Percentiles rank a stretch among this genome's conserved stretches.
Conservation (phyloP, 2,797 vertebrate species). For the Telmatherina bonti region DNA sequence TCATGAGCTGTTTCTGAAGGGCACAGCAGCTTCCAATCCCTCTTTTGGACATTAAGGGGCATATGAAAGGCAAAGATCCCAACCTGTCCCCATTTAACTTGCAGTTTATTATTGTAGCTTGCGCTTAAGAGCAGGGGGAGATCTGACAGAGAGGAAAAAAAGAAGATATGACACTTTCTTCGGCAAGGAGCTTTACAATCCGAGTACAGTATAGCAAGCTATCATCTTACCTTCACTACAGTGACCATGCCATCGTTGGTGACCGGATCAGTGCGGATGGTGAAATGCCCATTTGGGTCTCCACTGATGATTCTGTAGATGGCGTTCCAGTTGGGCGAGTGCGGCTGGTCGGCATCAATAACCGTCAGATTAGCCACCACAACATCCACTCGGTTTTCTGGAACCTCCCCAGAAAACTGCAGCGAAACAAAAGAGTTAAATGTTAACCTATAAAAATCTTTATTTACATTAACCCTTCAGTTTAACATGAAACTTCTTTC, state of each 20-base stretch:
- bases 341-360: conserved; percentile 92
- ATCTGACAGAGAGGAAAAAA: conserved; percentile 19
- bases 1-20: conserved; percentile 61
- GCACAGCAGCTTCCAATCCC: conserved; percentile 55
- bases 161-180: conserved; percentile 22
- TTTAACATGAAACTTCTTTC: conserved; percentile 33
- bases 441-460: conserved; percentile 17
- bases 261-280: conserved; percentile 89
- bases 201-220: not conserved
- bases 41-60: conserved; percentile 68
- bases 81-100: conserved; percentile 51
- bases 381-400: conserved; percentile 89
- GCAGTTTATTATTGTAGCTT: conserved; percentile 47
- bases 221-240: conserved; percentile 88
- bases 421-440: conserved; percentile 19
- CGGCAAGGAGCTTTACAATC: not conserved
- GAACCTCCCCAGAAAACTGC: conserved; percentile 92
- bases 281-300: conserved; percentile 91
- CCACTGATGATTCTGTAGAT: conserved; percentile 94
- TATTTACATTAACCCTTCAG: conserved; percentile 2
- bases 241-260: conserved; percentile 95
- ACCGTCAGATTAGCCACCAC: conserved; percentile 93
- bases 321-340: conserved; percentile 95
- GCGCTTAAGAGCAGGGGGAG: conserved; percentile 33
- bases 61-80: conserved; percentile 69